phyloP scores from a whole-genome alignment of 2,113 vertebrate species.

The Lipophrys pholis region DNA sequence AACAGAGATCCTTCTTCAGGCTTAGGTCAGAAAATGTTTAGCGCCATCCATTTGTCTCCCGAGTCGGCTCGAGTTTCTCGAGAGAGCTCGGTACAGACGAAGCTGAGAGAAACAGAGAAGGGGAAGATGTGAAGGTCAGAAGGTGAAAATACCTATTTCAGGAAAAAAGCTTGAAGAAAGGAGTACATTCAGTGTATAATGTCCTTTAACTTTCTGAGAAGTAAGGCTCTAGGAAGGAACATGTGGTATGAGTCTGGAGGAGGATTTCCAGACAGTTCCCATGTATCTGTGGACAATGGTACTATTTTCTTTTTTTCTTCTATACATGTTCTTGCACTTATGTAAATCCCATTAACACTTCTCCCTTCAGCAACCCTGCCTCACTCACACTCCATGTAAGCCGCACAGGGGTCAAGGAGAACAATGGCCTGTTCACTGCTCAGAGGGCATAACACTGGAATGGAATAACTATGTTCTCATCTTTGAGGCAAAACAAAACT shows the following conservation, averaged over 20 bases:
- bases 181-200: background rate
- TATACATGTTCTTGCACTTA: constrained; percentile 31
- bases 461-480: background rate
- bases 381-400: constrained; percentile 21
- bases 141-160: background rate
- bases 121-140: constrained; percentile 47
- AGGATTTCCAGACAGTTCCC: background rate
- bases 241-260: background rate
- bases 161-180: background rate
- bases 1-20: constrained; percentile 28
- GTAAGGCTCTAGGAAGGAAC: background rate
- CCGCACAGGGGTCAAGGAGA: constrained; percentile 57
- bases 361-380: constrained; percentile 29
- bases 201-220: background rate
- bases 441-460: constrained; percentile 27
- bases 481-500: constrained; percentile 37
- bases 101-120: constrained; percentile 41
- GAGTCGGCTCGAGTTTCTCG: constrained; percentile 37
- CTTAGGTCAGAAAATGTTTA: constrained; percentile 42
- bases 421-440: constrained; percentile 44
- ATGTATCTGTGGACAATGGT: background rate
- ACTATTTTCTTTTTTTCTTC: constrained; percentile 2
- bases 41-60: constrained; percentile 44
- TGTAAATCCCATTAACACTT: constrained; percentile 51
- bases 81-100: constrained; percentile 44